A percentile compares a stretch with the other conserved stretches of the same genome.
Evolutionary conservation across 2,113 vertebrate species (phyloP).

Genomic region (Anthoscopus minutus): DNA sequence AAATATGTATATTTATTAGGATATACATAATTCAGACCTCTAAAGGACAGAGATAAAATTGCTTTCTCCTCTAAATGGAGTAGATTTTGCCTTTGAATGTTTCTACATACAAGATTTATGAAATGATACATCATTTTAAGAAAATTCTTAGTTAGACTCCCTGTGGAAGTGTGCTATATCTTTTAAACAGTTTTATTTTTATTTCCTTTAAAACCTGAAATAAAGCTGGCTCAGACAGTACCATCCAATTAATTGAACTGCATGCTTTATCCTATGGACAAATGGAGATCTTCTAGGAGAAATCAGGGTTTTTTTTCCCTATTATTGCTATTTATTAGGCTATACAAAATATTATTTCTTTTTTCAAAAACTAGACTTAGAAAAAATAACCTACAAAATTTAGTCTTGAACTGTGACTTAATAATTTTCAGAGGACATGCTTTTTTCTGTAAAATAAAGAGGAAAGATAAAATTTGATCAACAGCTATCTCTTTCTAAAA

Average conservation of each 20-base stretch:
- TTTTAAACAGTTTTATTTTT: background rate
- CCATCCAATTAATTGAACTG: background rate
- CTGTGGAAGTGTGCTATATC: background rate
- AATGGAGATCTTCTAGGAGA: background rate
- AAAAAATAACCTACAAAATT: background rate
- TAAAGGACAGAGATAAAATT: background rate
- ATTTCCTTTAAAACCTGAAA: background rate
- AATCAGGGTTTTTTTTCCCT: background rate
- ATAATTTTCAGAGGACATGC: background rate
- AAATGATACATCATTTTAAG: background rate
- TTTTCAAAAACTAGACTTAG: background rate
- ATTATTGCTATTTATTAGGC: background rate
- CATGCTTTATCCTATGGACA: background rate
- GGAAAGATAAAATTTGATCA: background rate
- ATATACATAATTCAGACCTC: background rate
- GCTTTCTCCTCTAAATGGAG: background rate
- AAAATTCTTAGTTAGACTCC: background rate
- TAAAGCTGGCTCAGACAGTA: background rate
- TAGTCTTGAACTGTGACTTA: background rate
- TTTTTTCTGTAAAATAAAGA: background rate
- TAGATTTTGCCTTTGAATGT: background rate
- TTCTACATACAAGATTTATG: background rate
- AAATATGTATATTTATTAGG: background rate
- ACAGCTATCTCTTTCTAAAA: background rate
- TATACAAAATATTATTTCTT: background rate